phyloP scores from a whole-genome alignment of 2,888 invertebrate species.

The Tetranychus piercei region DNA sequence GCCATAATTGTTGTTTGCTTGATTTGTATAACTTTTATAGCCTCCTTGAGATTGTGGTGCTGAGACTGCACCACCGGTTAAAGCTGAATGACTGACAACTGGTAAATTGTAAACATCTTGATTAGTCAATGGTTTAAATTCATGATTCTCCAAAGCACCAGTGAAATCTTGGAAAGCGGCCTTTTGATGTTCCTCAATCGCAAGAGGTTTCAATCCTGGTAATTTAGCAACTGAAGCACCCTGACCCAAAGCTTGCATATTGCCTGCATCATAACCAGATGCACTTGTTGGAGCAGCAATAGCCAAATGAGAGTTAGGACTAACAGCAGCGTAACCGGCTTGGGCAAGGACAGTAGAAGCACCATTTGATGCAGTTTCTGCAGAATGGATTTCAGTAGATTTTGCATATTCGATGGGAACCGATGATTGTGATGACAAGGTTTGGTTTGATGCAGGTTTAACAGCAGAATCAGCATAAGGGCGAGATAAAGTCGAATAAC shows the following conservation, averaged over 20 bases:
- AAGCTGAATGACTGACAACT: not conserved
- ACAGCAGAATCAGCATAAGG: not conserved
- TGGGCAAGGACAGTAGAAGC: not conserved
- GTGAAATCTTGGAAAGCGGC: slow-evolving; percentile 13
- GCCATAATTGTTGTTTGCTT: not conserved
- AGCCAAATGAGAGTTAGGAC: not conserved
- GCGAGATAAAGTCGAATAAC: not conserved
- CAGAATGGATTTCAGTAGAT: not conserved
- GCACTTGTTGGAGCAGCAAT: not conserved
- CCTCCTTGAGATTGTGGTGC: not conserved
- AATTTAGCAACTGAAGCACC: not conserved
- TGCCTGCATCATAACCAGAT: slow-evolving; percentile 2
- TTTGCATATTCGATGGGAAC: not conserved
- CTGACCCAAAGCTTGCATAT: not conserved
- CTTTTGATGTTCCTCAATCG: slow-evolving; percentile 5
- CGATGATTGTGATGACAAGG: not conserved
- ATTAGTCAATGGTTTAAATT: slow-evolving; percentile 3
- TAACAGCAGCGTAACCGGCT: slow-evolving; percentile 5
- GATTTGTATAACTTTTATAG: not conserved
- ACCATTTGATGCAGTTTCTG: not conserved
- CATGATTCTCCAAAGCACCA: slow-evolving; percentile 3
- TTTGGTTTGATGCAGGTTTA: not conserved
- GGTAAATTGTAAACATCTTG: slow-evolving; percentile 7
- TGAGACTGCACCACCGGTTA: not conserved
- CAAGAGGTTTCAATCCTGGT: slow-evolving; percentile 8